These are phyloP conservation scores for Schizothorax lantsangensis DNA, from an alignment of 2,797 vertebrate species.

Conservation along the genomic window DNA sequence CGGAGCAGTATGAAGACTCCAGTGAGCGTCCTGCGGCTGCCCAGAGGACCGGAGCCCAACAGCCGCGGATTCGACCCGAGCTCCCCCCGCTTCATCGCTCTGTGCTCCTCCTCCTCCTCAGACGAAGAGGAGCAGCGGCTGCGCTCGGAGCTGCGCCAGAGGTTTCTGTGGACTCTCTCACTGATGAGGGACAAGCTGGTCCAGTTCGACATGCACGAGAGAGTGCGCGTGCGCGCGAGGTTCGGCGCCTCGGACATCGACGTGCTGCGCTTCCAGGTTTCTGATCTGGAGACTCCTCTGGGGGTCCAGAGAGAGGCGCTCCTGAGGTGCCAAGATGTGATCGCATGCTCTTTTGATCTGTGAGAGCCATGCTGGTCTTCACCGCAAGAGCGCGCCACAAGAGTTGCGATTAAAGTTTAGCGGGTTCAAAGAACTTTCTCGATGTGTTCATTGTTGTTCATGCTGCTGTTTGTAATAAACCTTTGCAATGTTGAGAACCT, in stretches of 20 bases:
- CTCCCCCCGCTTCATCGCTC: constrained; percentile 76
- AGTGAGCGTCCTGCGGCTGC: constrained; percentile 82
- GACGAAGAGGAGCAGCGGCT: constrained; percentile 74
- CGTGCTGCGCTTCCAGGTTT: constrained; percentile 89
- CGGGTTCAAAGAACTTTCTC: not conserved
- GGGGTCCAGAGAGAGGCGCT: constrained; percentile 88
- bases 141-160: constrained; percentile 79
- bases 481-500: not conserved
- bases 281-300: constrained; percentile 86
- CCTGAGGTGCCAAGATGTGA: constrained; percentile 85
- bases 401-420: not conserved
- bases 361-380: constrained; percentile 54
- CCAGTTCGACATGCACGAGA: constrained; percentile 80
- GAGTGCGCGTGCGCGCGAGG: constrained; percentile 79
- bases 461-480: not conserved
- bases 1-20: constrained; percentile 62
- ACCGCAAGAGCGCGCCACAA: constrained; percentile 68
- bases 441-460: not conserved
- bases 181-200: constrained; percentile 79
- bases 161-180: constrained; percentile 83
- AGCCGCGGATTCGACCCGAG: constrained; percentile 86
- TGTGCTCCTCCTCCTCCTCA: constrained; percentile 64
- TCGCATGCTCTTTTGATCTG: constrained; percentile 77
- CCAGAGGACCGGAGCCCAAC: constrained; percentile 82
- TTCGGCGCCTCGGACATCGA: constrained; percentile 88